Evolutionary conservation across 1,140 invertebrate genomes (phyloP).

Genomic region (Pemphigus obesinymphae): DNA sequence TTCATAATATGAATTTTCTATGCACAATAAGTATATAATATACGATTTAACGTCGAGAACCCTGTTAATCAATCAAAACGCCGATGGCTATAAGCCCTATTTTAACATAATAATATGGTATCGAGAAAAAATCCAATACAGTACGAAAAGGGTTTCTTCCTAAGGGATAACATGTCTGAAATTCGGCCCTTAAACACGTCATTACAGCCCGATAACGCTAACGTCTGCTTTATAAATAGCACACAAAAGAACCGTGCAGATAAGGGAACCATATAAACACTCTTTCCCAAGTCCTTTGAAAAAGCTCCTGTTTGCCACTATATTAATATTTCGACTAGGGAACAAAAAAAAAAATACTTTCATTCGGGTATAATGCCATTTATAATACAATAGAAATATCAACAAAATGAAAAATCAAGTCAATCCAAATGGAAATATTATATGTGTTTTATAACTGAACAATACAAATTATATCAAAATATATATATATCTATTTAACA

Average conservation of each 20-base stretch:
- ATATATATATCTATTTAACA: too few species aligned
- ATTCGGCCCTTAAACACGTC: conserved; percentile 40
- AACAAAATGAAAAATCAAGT: neutral
- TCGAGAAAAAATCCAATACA: conserved; percentile 15
- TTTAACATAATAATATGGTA: conserved; percentile 20
- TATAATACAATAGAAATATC: neutral
- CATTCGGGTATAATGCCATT: neutral
- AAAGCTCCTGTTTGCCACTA: neutral
- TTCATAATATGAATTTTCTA: neutral
- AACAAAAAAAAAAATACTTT: conserved; percentile 4
- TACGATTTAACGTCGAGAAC: neutral
- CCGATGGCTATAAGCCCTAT: neutral
- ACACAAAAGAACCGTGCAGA: conserved; percentile 6
- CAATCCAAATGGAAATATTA: neutral
- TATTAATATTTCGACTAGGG: conserved; percentile 9
- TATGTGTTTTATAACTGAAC: too few species aligned
- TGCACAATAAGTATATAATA: neutral
- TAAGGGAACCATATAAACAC: conserved; percentile 16
- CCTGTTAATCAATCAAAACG: conserved; percentile 12
- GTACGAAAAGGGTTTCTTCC: conserved; percentile 26
- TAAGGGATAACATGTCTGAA: conserved; percentile 32
- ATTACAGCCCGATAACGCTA: conserved; percentile 35
- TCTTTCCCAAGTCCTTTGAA: conserved; percentile 4
- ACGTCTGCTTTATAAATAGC: conserved; percentile 37
- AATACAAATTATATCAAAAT: too few species aligned